phyloP scores from a whole-genome alignment of 2,888 invertebrate species.

The Allophyes oxyacanthae region DNA sequence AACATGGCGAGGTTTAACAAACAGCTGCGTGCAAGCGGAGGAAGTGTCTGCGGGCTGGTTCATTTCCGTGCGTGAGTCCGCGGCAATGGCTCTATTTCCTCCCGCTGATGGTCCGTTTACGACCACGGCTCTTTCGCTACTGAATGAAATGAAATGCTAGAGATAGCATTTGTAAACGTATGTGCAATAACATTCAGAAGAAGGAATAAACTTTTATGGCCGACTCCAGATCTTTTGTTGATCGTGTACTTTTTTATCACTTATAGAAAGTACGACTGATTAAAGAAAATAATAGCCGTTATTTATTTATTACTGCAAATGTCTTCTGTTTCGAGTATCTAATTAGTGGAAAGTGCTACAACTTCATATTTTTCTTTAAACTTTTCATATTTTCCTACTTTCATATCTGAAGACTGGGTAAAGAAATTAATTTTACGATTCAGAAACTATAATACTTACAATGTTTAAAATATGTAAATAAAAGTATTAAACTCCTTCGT shows the following conservation, averaged over 20 bases:
- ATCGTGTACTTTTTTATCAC: background rate
- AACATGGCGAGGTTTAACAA: conserved; percentile 44
- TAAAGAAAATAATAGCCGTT: too few species aligned
- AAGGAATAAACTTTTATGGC: background rate
- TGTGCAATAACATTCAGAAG: conserved; percentile 5
- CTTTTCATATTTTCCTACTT: too few species aligned
- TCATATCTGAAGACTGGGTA: too few species aligned
- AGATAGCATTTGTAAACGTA: conserved; percentile 17
- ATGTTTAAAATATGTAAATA: too few species aligned
- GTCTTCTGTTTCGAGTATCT: too few species aligned
- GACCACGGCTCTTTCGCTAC: conserved; percentile 41
- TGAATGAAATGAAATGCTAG: too few species aligned
- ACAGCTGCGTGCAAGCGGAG: conserved; percentile 62
- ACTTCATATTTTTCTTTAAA: too few species aligned
- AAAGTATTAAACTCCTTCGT: too few species aligned
- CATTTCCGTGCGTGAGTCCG: conserved; percentile 78
- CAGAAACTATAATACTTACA: too few species aligned
- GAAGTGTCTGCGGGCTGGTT: conserved; percentile 68
- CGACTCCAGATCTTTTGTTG: background rate
- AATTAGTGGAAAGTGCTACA: too few species aligned
- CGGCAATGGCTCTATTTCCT: conserved; percentile 64
- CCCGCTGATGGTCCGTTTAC: conserved; percentile 76
- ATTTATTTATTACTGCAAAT: too few species aligned
- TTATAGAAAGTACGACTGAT: background rate
- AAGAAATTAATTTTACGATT: too few species aligned